Conservation (phyloP, 2,113 vertebrate genomes). For the Lagenorhynchus albirostris region DNA sequence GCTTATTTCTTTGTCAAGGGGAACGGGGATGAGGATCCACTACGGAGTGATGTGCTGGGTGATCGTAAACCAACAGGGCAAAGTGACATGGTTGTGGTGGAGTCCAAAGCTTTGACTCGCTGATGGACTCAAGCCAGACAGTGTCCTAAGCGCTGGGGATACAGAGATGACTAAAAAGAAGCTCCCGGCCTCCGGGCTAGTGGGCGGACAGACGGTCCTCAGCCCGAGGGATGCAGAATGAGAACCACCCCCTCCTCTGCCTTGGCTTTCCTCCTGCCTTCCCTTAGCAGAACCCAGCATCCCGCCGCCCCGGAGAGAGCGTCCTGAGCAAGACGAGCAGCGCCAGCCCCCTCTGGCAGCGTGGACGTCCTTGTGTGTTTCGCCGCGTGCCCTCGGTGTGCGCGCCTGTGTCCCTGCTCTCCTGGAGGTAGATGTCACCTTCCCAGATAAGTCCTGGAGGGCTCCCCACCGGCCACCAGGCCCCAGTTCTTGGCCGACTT, state of each 20-base stretch:
- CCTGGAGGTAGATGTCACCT: neutral
- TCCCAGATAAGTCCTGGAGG: neutral
- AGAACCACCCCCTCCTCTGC: neutral
- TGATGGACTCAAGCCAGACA: neutral
- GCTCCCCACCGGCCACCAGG: neutral
- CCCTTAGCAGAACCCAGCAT: neutral
- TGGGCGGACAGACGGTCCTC: neutral
- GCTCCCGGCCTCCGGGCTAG: neutral
- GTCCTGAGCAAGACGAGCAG: neutral
- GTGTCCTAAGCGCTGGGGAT: neutral
- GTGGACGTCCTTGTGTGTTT: neutral
- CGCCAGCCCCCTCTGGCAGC: neutral
- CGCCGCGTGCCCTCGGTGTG: rapidly evolving
- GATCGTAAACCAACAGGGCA: neutral
- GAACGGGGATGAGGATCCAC: rapidly evolving
- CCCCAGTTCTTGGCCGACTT: neutral
- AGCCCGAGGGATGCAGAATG: neutral
- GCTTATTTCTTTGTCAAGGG: neutral
- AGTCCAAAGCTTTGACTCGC: neutral
- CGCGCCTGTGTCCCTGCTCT: neutral
- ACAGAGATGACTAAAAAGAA: neutral
- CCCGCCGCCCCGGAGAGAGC: neutral
- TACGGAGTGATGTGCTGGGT: neutral
- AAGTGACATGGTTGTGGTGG: neutral
- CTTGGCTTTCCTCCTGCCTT: neutral